Evolutionary conservation across 1,140 invertebrate species (phyloP).

Genomic region (Pogonomyrmex barbatus): DNA sequence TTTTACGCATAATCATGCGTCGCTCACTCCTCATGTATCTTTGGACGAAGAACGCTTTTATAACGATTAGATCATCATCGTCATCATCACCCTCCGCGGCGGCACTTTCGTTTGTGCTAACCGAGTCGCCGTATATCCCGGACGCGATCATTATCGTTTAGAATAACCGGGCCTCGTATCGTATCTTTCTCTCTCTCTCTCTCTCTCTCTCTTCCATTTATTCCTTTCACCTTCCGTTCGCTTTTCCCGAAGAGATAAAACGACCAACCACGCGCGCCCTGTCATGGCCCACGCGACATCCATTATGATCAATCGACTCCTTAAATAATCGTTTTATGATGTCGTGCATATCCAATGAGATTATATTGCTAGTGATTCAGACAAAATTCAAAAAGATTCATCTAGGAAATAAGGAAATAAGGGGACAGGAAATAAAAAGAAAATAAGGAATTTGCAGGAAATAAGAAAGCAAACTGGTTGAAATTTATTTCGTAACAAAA

Average conservation of each 20-base stretch:
- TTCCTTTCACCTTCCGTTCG: conserved; percentile 28
- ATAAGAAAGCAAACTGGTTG: no score
- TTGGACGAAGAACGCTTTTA: conserved; percentile 22
- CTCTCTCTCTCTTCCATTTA: conserved; percentile 28
- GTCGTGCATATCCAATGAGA: conserved; percentile 32
- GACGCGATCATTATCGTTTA: conserved; percentile 79
- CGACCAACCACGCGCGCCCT: conserved; percentile 78
- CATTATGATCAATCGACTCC: conserved; percentile 75
- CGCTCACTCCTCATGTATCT: not conserved
- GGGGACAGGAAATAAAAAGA: no score
- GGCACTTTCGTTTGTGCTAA: conserved; percentile 62
- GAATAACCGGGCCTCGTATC: conserved; percentile 61
- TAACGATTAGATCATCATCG: conserved; percentile 72
- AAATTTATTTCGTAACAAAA: not conserved
- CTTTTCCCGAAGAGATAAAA: conserved; percentile 70
- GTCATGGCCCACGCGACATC: conserved; percentile 79
- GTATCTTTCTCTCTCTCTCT: not conserved
- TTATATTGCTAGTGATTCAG: conserved; percentile 62
- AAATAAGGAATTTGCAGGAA: not conserved
- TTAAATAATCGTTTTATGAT: conserved; percentile 67
- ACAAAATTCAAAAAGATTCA: conserved; percentile 52
- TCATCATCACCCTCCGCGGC: conserved; percentile 68
- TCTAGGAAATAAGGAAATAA: not conserved
- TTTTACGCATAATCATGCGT: not conserved
- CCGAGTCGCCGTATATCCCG: conserved; percentile 74